Evolutionary conservation across 2,113 vertebrate genomes (phyloP), one percentile per base, ranked within the genome.

Genomic region (Tyto alba): DNA sequence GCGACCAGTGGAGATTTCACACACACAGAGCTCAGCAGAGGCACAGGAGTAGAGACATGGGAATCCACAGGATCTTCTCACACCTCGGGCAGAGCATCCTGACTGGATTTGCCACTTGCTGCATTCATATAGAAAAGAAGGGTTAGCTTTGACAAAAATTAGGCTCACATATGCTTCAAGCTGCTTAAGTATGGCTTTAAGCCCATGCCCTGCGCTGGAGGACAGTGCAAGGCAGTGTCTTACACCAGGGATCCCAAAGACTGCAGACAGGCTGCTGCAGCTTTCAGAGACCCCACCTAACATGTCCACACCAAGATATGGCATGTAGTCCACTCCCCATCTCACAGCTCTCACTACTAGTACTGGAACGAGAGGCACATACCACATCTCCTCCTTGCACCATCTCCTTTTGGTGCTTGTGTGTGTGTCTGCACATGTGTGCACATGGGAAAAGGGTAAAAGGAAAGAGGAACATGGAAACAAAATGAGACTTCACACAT

Each of bases 381-480:
- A 29, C 15, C 74, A 38, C n/a, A 15, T 38, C 53, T 83, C 20
- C 38, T 85, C 40, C n/a, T 66, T 6, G 3, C 38, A 48, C 36
- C 0, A 0, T 4, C 13, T 52, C 43, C 64, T 40, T 3, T 56
- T 52, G 10, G 27, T 43, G 7, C 16, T 27, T 6, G 6, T 3
- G 2, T 3, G 6, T 17, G 25, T 64, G 34, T 47, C 32, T 64
- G 45, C 52, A 76, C 9, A 4, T 0, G 2, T 16, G 5, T 64
- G 53, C 34, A 25, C 11, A 8, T 3, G 20, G 20, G n/a, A n/a
- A 90, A 94, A 88, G 17, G 11, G 25, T 32, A 34, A 76, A 71
- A 85, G n/a, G 64, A n/a, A 85, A 62, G 27, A 84, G 32, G 21
- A 67, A 66, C 7, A 5, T 3, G 13, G 32, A 88, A 86, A 63